Evolutionary conservation across 2,113 vertebrate genomes (phyloP), one percentile per base, ranked within the genome.

Genomic region (Silurus meridionalis): DNA sequence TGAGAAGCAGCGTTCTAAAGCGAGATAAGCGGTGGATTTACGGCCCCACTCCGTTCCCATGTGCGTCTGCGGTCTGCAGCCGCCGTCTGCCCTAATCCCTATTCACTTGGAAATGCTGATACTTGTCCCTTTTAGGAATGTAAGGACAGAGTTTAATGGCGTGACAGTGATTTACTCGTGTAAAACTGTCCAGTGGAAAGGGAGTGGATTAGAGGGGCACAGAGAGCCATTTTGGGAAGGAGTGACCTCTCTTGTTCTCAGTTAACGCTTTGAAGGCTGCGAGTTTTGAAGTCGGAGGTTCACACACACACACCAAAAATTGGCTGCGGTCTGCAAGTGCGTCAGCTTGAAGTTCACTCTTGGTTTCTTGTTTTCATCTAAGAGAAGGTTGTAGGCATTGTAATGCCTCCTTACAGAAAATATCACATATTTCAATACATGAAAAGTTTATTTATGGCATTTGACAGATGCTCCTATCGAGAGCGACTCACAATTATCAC

Each of bases 1-100:
- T 94, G 94, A 96, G 95, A 96, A 95, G 90, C 57, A 80, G 93
- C 90, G 91, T 88, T 91, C 83, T 89, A 91, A 94, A 93, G 89
- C 91, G 37, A 93, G 93, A 94, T 94, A 95, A 95, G 92, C 94
- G 91, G 91, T 85, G 90, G 94, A 93, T 95, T 96, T 95, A 94
- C 91, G 91, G 90, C 84, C 84, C 80, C 89, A 93, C 88, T 85
- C 58, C 3, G 88, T 95, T 96, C 94, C 95, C 93, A 94, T 93
- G 95, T 93, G 91, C 94, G 93, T 92, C 92, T 86, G 90, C 82
- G 90, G 91, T 90, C 91, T 92, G 92, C 92, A 93, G 89, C 90
- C 90, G 90, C 89, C 83, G 90, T 83, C 90, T 90, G 89, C 93
- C n/a, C 80, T 94, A 95, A 96, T 94, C 93, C 93, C 93, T 88